These are phyloP conservation scores for Nestor notabilis DNA, from an alignment of 2,113 vertebrate species.

Conservation along the genomic window DNA sequence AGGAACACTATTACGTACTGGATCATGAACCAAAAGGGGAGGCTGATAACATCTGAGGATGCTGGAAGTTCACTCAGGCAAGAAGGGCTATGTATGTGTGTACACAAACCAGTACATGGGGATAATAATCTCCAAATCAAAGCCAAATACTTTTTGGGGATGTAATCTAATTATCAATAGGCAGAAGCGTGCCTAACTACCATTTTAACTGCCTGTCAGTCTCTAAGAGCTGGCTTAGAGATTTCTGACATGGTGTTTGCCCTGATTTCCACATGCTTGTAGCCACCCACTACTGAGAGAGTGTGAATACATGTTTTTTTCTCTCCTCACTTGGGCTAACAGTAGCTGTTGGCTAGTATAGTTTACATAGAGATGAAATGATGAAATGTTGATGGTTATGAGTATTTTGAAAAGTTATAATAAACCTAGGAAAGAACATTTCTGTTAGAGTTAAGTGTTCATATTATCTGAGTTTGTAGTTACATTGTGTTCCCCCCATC, in stretches of 20 bases:
- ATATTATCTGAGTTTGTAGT: background rate
- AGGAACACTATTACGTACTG: background rate
- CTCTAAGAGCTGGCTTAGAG: background rate
- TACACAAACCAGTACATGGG: background rate
- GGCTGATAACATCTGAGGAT: background rate
- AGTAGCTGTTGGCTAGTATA: background rate
- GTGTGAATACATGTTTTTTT: background rate
- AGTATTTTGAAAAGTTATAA: background rate
- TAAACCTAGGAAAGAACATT: background rate
- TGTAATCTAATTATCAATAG: background rate
- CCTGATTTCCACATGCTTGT: background rate
- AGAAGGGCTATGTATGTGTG: background rate
- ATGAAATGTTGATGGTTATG: background rate
- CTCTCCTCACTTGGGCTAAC: background rate
- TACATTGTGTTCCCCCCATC: background rate
- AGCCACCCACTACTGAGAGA: background rate
- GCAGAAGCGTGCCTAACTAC: background rate
- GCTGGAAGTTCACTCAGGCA: background rate
- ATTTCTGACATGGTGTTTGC: background rate
- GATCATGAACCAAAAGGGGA: background rate
- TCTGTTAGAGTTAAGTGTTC: background rate
- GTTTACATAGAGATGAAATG: background rate
- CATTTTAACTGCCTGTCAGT: background rate
- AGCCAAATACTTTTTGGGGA: background rate
- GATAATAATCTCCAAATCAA: background rate